A percentile compares a stretch with the other conserved stretches of the same genome.
Conservation (phyloP, 2,888 invertebrate genomes). For the Hydrotaea cyrtoneurina region DNA sequence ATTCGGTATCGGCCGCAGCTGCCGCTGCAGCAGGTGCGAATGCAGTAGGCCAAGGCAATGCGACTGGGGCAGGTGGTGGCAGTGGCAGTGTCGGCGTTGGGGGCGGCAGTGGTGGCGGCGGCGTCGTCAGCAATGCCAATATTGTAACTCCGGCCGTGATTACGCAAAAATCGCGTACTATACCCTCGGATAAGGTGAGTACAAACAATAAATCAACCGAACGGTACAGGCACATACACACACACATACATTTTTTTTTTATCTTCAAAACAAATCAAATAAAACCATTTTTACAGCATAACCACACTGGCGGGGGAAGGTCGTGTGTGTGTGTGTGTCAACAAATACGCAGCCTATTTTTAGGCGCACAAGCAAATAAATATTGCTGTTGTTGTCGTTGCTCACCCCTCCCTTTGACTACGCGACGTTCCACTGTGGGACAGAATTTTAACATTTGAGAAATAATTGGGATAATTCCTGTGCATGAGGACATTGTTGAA, state of each 20-base stretch:
- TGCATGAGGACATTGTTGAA: no score
- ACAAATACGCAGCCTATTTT: constrained; percentile 41
- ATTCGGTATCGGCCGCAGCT: constrained; percentile 67
- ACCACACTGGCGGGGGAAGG: background rate
- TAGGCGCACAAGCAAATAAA: constrained; percentile 52
- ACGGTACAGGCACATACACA: no score
- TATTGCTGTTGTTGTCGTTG: constrained; percentile 1
- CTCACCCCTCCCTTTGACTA: no score
- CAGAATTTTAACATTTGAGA: no score
- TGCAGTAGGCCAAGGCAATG: constrained; percentile 67
- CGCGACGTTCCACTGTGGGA: no score
- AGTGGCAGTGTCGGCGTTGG: constrained; percentile 52
- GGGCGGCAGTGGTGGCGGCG: constrained; percentile 49
- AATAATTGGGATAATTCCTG: no score
- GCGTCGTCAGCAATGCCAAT: constrained; percentile 68
- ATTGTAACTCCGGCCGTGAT: constrained; percentile 71
- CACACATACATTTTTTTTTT: background rate
- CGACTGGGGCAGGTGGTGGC: constrained; percentile 45
- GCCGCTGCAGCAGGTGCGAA: constrained; percentile 64
- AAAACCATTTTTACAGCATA: background rate
- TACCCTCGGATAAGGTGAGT: constrained; percentile 91
- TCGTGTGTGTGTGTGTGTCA: background rate
- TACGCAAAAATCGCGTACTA: constrained; percentile 85
- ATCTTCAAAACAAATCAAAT: constrained; percentile 11
- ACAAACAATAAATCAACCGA: constrained; percentile 59